Base-by-base conservation (phyloP, 1,140 invertebrate species). In the Drepana arcuata region DNA sequence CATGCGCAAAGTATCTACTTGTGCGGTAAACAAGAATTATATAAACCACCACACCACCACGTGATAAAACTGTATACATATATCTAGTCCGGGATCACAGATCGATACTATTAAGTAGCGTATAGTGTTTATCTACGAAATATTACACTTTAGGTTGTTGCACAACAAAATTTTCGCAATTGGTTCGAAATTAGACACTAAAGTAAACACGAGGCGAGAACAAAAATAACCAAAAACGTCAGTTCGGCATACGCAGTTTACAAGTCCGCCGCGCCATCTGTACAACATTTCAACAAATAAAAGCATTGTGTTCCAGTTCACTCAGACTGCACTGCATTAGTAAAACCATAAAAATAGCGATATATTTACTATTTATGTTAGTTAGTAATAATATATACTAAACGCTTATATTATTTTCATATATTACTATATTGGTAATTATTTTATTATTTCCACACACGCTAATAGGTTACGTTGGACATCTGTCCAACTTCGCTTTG, bases 211-310 rank as follows among this genome's bases (percentile, higher is more conserved):
- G 81, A 84, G 81, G 79, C 73, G 67, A 81, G 77, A 81, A 80
- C 69, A 79, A 78, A 84, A 81, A 81, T 84, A 84, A 84, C 81
- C 81, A 84, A 84, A 84, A 84, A 84, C 79, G 81, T 82, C 81
- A 84, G 66, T 73, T 74, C 69, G 59, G 66, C 63, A 79, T 75
- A 82, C 75, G 71, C 69, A 79, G 69, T 78, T 73, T 73, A 74
- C 67, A 73, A 71, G 62, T 63, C 59, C 51, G 59, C 53, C 68
- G 65, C 73, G 73, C 73, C 73, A 78, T 77, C 74, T 82, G 66
- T 65, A 50, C 58, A 60, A 63, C 51, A 74, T 60, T 69, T 41
- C 49, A 65, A 70, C 55, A 66, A 67, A 58, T 55, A 38, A 38
- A 58, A 47, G 32, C 16, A 12, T 13, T 28, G 13, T 34, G 41